These are phyloP conservation scores for Platorchestia sp. DNA, from an alignment of 1,140 invertebrate species.

Conservation along the genomic window DNA sequence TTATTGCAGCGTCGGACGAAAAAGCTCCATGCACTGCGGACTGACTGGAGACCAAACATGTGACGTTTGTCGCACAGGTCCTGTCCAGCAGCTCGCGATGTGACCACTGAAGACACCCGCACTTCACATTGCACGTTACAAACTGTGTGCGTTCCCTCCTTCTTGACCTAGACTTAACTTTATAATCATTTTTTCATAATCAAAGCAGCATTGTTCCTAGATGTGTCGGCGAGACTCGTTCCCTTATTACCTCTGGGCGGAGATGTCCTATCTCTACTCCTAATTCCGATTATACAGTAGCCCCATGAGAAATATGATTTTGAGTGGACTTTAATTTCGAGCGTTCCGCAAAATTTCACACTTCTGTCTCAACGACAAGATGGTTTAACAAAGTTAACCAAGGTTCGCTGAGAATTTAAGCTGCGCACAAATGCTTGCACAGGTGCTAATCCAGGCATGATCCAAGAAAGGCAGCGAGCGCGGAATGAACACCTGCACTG, in stretches of 20 bases:
- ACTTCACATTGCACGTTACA: background rate
- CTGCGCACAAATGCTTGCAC: too few species aligned
- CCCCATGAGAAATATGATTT: background rate
- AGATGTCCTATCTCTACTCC: background rate
- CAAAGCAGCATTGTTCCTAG: background rate
- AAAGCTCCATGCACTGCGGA: background rate
- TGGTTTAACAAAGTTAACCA: background rate
- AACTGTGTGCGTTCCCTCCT: background rate
- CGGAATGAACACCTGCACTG: background rate
- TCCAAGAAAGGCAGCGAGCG: too few species aligned
- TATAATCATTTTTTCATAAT: background rate
- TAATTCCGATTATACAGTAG: background rate
- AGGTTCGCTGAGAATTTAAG: background rate
- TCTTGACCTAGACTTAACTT: background rate
- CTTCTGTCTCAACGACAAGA: background rate
- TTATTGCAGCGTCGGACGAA: background rate
- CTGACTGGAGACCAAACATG: background rate
- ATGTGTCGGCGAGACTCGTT: background rate
- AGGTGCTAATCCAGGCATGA: too few species aligned
- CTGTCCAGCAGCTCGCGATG: background rate
- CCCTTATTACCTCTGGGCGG: too few species aligned
- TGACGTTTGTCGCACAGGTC: background rate
- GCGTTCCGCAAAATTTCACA: background rate
- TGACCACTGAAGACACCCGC: background rate
- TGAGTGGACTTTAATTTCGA: background rate